Evolutionary conservation across 2,888 invertebrate genomes (phyloP).

Genomic region (Crepidodera aurea): DNA sequence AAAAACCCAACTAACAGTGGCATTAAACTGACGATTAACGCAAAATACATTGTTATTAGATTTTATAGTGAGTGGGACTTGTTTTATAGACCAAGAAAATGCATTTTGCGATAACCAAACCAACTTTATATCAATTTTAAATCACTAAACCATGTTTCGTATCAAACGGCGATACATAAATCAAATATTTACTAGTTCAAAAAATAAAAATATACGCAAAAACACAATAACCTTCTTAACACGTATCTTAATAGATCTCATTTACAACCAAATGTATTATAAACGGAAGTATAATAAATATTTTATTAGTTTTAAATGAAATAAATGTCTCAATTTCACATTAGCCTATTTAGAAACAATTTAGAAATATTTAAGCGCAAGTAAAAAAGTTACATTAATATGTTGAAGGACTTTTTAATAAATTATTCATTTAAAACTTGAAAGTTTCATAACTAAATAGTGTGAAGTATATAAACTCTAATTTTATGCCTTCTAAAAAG

Average conservation of each 20-base stretch:
- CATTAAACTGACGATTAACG: background rate
- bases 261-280: background rate
- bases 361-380: too few relatives aligned
- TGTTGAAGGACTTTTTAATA: too few relatives aligned
- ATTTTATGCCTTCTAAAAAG: too few relatives aligned
- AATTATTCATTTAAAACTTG: too few relatives aligned
- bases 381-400: too few relatives aligned
- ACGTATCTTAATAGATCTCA: background rate
- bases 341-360: too few relatives aligned
- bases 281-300: too few relatives aligned
- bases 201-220: background rate
- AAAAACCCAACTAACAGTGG: too few relatives aligned
- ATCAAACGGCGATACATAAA: background rate
- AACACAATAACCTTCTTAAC: background rate
- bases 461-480: too few relatives aligned
- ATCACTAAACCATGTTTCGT: background rate
- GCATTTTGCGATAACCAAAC: background rate
- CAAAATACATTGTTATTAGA: background rate
- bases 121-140: background rate
- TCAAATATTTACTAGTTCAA: background rate
- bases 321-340: too few relatives aligned
- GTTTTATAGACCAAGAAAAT: background rate
- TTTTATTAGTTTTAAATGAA: too few relatives aligned
- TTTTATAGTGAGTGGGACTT: background rate
- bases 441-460: too few relatives aligned